Evolutionary conservation across 1,140 invertebrate species (phyloP), one percentile per base, ranked within the genome.

Genomic region (Antheraea pernyi): DNA sequence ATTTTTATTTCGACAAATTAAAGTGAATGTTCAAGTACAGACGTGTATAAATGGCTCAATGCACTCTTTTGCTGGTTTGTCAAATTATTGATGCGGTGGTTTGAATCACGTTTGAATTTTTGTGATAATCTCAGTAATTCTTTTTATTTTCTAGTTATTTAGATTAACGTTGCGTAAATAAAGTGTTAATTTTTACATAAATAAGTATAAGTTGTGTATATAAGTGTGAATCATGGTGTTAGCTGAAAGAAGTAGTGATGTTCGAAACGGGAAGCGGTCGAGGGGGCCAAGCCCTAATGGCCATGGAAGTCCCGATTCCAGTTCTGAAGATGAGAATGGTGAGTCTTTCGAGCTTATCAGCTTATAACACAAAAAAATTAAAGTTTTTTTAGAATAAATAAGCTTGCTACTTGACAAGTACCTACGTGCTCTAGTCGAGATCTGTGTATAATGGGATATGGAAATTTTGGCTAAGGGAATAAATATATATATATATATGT

Each of bases 281-380:
- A 94, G 97, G 84, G 97, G 97, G 84, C 96, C 97, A 82, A 98
- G 97, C 94, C 97, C 97, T 70, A 97, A 97, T 94, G 96, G 95
- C 74, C 96, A 97, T 91, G 94, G 94, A 81, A 95, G 94, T 81
- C 96, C 96, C 62, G 95, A 96, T 75, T 95, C 95, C 62, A 97
- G 95, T 81, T 96, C 95, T 73, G 96, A 97, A 78, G 96, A 97
- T 84, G 96, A 97, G 88, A 96, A 95, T 92, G 96, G 96, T 96
- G 94, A 71, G 75, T 59, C 18, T 22, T 59, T 19, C 13, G 22
- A 30, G 60, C 19, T 61, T 53, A 16, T 16, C 1, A 13, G 46
- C 11, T 53, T 53, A 16, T 13, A 53, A 53, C 16, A 53, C 11
- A 53, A 53, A 6, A 13, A 53, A 53, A 13, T 53, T 6, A 13